These are phyloP conservation scores for Pheosia tremula DNA, from an alignment of 2,888 invertebrate genomes.

Conservation along the genomic window DNA sequence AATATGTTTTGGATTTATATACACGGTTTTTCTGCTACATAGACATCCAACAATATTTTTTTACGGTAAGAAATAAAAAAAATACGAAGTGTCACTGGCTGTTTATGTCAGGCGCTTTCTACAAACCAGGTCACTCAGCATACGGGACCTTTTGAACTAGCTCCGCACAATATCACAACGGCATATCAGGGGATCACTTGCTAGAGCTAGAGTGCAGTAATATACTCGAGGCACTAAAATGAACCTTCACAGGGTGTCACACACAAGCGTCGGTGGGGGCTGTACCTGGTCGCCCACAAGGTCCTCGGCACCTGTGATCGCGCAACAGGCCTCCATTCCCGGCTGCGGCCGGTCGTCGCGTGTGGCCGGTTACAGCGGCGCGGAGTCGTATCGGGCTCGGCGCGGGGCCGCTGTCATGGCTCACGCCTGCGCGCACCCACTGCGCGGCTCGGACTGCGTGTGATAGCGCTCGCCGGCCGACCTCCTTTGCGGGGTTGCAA, in stretches of 20 bases:
- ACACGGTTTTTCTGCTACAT: no score
- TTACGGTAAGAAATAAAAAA: no score
- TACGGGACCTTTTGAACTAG: slow-evolving; percentile 27
- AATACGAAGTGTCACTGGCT: no score
- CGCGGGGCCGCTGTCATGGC: slow-evolving; percentile 46
- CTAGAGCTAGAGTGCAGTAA: slow-evolving; percentile 18
- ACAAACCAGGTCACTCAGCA: slow-evolving; percentile 53
- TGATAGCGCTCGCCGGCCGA: slow-evolving; percentile 64
- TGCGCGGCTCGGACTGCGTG: slow-evolving; percentile 63
- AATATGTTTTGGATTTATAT: no score
- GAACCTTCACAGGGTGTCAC: slow-evolving; percentile 21
- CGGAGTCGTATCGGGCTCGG: slow-evolving; percentile 39
- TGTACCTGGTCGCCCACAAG: slow-evolving; percentile 81
- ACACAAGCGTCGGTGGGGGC: slow-evolving; percentile 24
- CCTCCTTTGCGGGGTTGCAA: slow-evolving; percentile 78
- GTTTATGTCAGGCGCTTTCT: slow-evolving; percentile 29
- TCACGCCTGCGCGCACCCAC: slow-evolving; percentile 63
- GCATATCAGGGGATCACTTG: slow-evolving; percentile 34
- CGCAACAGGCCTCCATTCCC: slow-evolving; percentile 82
- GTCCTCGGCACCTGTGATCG: slow-evolving; percentile 78
- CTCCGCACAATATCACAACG: slow-evolving; percentile 35
- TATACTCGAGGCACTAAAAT: slow-evolving; percentile 8
- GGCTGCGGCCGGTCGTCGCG: slow-evolving; percentile 65
- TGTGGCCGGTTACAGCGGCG: slow-evolving; percentile 46
- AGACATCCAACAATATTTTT: no score